These are phyloP conservation scores for Nematostella vectensis DNA, from an alignment of 92 coral and sea anemone genomes.

Conservation along the genomic window DNA sequence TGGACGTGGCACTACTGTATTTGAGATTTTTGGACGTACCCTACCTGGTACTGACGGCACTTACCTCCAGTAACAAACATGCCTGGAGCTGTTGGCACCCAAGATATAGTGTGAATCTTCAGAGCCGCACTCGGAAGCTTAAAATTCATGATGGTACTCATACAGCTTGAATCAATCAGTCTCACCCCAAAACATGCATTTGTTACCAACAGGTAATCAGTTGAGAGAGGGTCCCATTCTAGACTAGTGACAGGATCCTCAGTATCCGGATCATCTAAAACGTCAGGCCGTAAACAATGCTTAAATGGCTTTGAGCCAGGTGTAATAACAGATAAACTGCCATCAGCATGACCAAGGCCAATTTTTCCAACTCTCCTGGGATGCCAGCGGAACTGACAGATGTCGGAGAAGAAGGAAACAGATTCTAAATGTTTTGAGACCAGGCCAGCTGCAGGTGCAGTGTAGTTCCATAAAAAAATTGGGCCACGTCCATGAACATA, in stretches of 20 bases:
- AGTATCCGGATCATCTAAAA: constrained; percentile 53
- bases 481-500: constrained; percentile 95
- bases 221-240: constrained; percentile 89
- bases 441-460: constrained; percentile 45
- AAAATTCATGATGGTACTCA: constrained; percentile 84
- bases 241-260: constrained; percentile 89
- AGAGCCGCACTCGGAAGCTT: constrained; percentile 82
- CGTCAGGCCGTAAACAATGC: constrained; percentile 79
- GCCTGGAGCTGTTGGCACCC: constrained; percentile 98
- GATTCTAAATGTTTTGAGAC: constrained; percentile 69
- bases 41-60: no score
- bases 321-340: constrained; percentile 67
- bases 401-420: constrained; percentile 68
- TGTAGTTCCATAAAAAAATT: constrained; percentile 52
- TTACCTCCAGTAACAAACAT: constrained; percentile 95
- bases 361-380: constrained; percentile 57
- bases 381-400: constrained; percentile 95
- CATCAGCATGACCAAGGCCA: constrained; percentile 90
- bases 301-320: constrained; percentile 73
- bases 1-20: no score
- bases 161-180: constrained; percentile 70
- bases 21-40: no score
- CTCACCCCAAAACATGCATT: constrained; percentile 67
- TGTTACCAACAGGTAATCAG: constrained; percentile 75
- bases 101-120: constrained; percentile 64